These are phyloP conservation scores for Numenius arquata DNA, from an alignment of 2,113 vertebrate species.

Conservation along the genomic window DNA sequence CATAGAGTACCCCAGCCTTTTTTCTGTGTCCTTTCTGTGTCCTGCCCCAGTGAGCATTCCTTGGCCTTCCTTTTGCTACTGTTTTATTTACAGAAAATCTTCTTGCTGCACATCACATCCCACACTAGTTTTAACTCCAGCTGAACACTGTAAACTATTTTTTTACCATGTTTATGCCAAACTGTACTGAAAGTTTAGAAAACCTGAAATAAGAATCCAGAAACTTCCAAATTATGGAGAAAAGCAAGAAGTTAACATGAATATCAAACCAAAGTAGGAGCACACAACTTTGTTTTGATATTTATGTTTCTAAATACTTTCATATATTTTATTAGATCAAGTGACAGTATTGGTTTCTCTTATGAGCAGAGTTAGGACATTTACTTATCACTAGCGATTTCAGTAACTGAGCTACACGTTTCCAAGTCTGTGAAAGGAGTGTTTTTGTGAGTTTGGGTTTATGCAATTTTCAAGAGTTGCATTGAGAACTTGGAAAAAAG, in stretches of 20 bases:
- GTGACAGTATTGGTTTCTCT: fast-evolving
- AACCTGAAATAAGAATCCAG: neutral
- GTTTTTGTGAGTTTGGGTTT: neutral
- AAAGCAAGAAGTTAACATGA: neutral
- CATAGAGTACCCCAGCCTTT: neutral
- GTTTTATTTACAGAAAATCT: neutral
- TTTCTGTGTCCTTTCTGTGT: neutral
- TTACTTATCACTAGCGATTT: neutral
- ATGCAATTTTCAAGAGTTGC: neutral
- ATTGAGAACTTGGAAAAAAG: neutral
- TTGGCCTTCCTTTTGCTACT: neutral
- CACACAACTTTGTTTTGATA: neutral
- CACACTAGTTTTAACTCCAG: neutral
- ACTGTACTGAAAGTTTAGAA: neutral
- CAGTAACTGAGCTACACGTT: neutral
- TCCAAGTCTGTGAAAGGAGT: neutral
- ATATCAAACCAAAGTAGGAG: neutral
- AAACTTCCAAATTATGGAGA: neutral
- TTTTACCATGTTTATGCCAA: neutral
- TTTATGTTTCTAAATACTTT: neutral
- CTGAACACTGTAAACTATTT: neutral
- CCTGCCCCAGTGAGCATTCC: neutral
- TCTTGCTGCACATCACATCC: neutral
- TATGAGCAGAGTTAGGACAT: neutral
- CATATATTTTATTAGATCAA: neutral